A percentile compares a stretch with the other conserved stretches of the same genome.
phyloP scores from a whole-genome alignment of 2,888 invertebrate species.

The Pinctada fucata region DNA sequence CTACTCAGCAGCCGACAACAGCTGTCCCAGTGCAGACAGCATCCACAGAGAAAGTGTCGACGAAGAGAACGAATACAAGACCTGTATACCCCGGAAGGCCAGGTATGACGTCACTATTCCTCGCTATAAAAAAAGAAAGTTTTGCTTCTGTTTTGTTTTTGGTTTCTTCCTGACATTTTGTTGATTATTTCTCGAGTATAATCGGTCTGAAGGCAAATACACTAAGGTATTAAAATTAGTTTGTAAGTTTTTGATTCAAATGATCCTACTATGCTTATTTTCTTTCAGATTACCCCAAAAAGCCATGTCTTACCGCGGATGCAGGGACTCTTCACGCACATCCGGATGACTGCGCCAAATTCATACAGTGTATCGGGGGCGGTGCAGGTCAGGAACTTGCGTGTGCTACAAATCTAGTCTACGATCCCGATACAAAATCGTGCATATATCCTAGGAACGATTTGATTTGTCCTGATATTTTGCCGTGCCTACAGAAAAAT shows the following conservation, averaged over 20 bases:
- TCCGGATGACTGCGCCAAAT: slow-evolving; percentile 53
- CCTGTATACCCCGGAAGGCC: slow-evolving; percentile 49
- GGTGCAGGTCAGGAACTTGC: slow-evolving; percentile 43
- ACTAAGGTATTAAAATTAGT: too few relatives aligned
- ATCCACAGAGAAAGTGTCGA: not conserved
- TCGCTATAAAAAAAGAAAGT: not conserved
- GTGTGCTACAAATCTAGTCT: slow-evolving; percentile 55
- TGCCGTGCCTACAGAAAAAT: slow-evolving; percentile 54
- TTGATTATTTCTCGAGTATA: too few relatives aligned
- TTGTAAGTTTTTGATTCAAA: too few relatives aligned
- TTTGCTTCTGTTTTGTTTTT: not conserved
- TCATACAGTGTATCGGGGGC: slow-evolving; percentile 58
- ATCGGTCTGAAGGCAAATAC: too few relatives aligned
- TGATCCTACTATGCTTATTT: slow-evolving; percentile 4
- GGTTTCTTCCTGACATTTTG: not conserved
- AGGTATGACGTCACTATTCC: slow-evolving; percentile 32
- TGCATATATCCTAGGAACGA: slow-evolving; percentile 55
- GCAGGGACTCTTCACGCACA: slow-evolving; percentile 50
- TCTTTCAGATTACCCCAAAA: slow-evolving; percentile 49
- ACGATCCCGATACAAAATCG: slow-evolving; percentile 50
- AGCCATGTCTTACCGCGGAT: slow-evolving; percentile 47
- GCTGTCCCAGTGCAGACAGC: slow-evolving; percentile 11
- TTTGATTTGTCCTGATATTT: slow-evolving; percentile 55
- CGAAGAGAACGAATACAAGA: slow-evolving; percentile 15
- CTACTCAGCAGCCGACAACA: slow-evolving; percentile 7